Evolutionary conservation across 2,797 vertebrate genomes (phyloP).

Genomic region (Sparus aurata): DNA sequence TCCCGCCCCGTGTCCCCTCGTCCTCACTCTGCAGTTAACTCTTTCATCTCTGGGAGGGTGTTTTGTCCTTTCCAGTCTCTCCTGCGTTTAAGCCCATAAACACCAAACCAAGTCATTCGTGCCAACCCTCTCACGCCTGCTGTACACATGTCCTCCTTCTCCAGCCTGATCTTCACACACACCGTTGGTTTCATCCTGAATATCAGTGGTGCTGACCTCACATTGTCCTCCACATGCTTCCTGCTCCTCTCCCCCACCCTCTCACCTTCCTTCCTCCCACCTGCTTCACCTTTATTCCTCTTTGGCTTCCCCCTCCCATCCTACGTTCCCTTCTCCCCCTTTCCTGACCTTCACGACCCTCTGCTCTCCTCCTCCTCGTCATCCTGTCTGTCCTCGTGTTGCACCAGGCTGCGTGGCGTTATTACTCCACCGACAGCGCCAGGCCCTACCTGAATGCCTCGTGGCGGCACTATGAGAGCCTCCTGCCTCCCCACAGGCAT

Average conservation of each 20-base stretch:
- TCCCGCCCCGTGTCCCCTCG: not conserved
- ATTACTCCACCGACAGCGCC: slow-evolving; percentile 88
- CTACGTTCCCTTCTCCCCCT: slow-evolving; percentile 1
- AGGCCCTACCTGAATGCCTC: slow-evolving; percentile 88
- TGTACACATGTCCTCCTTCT: slow-evolving; percentile 31
- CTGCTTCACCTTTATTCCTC: slow-evolving; percentile 5
- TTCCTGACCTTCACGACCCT: slow-evolving; percentile 1
- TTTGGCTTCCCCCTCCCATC: not conserved
- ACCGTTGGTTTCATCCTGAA: slow-evolving; percentile 7
- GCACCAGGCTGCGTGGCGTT: slow-evolving; percentile 90
- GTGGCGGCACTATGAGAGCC: slow-evolving; percentile 89
- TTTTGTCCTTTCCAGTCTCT: not conserved
- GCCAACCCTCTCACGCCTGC: slow-evolving; percentile 5
- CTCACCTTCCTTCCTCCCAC: slow-evolving; percentile 16
- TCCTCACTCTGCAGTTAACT: slow-evolving; percentile 12
- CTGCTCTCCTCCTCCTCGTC: not conserved
- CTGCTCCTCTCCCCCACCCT: slow-evolving; percentile 9
- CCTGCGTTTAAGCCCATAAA: slow-evolving; percentile 7
- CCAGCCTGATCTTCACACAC: slow-evolving; percentile 20
- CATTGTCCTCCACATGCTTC: slow-evolving; percentile 24
- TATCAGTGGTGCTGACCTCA: slow-evolving; percentile 28
- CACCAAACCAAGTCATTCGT: not conserved
- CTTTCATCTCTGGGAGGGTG: not conserved
- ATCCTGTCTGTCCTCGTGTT: slow-evolving; percentile 49
- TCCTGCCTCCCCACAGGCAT: slow-evolving; percentile 90